Evolutionary conservation across 2,797 vertebrate genomes (phyloP), one percentile per base, ranked within the genome.

Genomic region (Pantherophis vulpinus): DNA sequence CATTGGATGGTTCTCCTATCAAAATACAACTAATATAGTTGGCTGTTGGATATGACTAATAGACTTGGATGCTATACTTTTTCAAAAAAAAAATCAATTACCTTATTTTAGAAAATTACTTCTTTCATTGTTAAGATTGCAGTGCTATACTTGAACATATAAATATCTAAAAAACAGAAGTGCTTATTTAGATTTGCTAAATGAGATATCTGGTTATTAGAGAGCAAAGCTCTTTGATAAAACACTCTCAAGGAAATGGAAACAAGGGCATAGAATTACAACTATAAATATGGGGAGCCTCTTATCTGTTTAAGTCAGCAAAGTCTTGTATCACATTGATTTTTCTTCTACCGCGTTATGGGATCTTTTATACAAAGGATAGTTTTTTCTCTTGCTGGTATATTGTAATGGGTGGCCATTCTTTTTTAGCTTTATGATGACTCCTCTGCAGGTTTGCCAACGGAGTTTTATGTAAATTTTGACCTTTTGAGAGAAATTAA

Each of bases 401-500:
- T 55, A 54, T 93, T 91, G 27, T 87, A 0, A 88, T 56, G 92
- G 86, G 92, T 32, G 70, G n/a, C 32, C 87, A 94, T 88, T 55
- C 70, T 58, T 95, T 94, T 93, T 88, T 87, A 66, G 83, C 89
- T 93, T 66, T 96, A 86, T 90, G 90, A 56, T 90, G 92, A 88
- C 54, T 91, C 87, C 87, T 90, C 56, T 89, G 9, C 79, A 74
- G 93, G 92, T 93, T 92, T 96, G 93, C 94, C 95, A 94, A 95
- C 83, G 94, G 54, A 90, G 5, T 92, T 60, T 91, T 59, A 86
- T 92, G 91, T 58, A 94, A 94, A 94, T 96, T 87, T 94, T 94
- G 93, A 11, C 94, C 94, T 96, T 91, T 96, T 95, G 87, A 93
- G 89, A 74, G 93, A 95, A 74, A 95, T 95, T 91, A 95, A 93